Percentiles rank a stretch among this genome's conserved stretches.
These are phyloP conservation scores for Mixornis gularis DNA, from an alignment of 2,113 vertebrate species.

Conservation along the genomic window DNA sequence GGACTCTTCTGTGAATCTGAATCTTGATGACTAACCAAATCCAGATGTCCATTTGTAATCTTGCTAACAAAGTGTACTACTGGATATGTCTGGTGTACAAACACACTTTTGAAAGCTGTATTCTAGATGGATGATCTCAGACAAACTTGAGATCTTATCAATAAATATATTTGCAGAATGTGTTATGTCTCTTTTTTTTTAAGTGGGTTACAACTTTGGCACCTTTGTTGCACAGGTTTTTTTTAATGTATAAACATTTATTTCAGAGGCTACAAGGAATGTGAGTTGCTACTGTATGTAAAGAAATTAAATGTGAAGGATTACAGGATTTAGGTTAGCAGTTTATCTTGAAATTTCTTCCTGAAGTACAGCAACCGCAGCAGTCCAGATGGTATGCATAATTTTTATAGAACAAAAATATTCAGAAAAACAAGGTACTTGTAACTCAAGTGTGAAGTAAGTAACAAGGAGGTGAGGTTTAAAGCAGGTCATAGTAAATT, in stretches of 20 bases:
- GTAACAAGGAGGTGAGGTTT: neutral
- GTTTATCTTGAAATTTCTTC: neutral
- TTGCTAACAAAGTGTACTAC: neutral
- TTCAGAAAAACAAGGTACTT: neutral
- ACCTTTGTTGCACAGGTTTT: neutral
- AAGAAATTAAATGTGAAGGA: neutral
- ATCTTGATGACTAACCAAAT: neutral
- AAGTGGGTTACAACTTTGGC: neutral
- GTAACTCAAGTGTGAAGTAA: neutral
- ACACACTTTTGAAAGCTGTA: neutral
- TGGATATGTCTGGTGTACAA: conserved; percentile 8
- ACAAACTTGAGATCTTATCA: neutral
- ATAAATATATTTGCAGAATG: conserved; percentile 22
- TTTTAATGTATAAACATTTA: neutral
- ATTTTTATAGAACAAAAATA: neutral
- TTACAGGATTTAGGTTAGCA: neutral
- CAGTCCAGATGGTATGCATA: neutral
- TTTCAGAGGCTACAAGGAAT: neutral
- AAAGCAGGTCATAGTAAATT: neutral
- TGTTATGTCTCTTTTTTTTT: neutral
- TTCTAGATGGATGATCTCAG: neutral
- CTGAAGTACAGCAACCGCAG: neutral
- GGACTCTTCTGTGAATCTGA: neutral
- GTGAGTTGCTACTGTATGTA: neutral
- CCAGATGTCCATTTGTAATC: neutral